A percentile compares a stretch with the other conserved stretches of the same genome.
Conservation (phyloP, 2,888 invertebrate species). For the Cheilosia grossa region DNA sequence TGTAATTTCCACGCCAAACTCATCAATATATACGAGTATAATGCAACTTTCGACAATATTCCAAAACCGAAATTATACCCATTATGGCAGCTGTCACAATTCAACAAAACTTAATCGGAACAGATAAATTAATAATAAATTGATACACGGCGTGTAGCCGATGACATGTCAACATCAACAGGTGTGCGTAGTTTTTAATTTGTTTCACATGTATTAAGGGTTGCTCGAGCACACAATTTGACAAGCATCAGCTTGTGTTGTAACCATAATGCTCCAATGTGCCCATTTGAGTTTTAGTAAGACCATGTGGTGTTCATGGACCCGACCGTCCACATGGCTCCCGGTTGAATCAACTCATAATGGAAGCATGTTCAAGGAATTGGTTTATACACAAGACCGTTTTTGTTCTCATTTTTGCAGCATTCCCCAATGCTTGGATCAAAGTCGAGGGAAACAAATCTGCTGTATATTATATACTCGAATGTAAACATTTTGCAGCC, state of each 20-base stretch:
- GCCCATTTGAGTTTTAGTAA: too few species aligned
- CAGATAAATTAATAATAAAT: background rate
- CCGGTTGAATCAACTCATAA: too few species aligned
- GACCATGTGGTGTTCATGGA: too few species aligned
- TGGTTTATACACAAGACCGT: background rate
- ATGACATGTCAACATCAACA: slow-evolving; percentile 29
- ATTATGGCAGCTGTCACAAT: background rate
- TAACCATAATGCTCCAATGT: background rate
- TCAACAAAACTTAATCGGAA: slow-evolving; percentile 1
- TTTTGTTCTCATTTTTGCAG: background rate
- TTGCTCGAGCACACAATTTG: too few species aligned
- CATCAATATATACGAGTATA: too few species aligned
- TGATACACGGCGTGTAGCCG: background rate
- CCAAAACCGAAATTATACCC: background rate
- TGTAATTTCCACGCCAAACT: slow-evolving; percentile 6
- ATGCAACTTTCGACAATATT: too few species aligned
- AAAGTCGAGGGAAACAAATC: too few species aligned
- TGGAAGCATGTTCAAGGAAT: too few species aligned
- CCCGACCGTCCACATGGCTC: too few species aligned
- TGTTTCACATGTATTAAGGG: background rate
- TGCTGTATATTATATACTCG: background rate
- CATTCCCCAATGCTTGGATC: background rate
- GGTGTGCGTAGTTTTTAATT: slow-evolving; percentile 37
- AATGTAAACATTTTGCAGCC: background rate
- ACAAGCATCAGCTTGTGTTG: background rate